Evolutionary conservation across 2,113 vertebrate species (phyloP), one percentile per base, ranked within the genome.

Genomic region (Calidris pugnax): DNA sequence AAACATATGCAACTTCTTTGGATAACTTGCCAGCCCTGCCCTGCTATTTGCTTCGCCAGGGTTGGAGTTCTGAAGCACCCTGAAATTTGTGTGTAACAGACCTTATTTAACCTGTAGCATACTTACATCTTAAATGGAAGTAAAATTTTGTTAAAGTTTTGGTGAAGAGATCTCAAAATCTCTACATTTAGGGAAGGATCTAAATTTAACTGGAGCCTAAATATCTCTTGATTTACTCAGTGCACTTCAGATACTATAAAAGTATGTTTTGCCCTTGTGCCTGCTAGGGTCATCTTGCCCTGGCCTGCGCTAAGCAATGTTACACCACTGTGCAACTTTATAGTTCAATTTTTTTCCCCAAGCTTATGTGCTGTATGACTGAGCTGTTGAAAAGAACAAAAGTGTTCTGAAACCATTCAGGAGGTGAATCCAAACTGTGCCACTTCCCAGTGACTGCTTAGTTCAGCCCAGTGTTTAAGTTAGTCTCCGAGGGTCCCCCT

Each of bases 311-410:
- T 77, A 67, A 84, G 47, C 21, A 59, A 37, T 64, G 47, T 93
- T 66, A 53, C 12, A 10, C 22, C 51, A 47, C 41, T 67, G 43
- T 17, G 4, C 35, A 60, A 26, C 73, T 95, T 94, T 97, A 48
- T n/a, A 33, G 33, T 80, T 97, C 35, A 51, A 43, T 43, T 59
- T 88, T 84, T 51, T 50, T 7, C 10, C 12, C 73, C 87, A 48
- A 66, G 64, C 56, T 77, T 89, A 39, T 0, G 6, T 89, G 48
- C 60, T 82, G 4, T 71, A 60, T 7, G 6, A 32, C 66, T 88
- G 77, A 83, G 67, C 79, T 94, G 91, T 30, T 77, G 51, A 85
- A 93, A 94, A 95, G 56, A 93, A 57, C 47, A 87, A 55, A 87
- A 66, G 32, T 48, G 19, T n/a, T 96, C 62, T n/a, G 59, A 87